Conservation (phyloP, 2,797 vertebrate genomes). For the Hafferia zeledoni region DNA sequence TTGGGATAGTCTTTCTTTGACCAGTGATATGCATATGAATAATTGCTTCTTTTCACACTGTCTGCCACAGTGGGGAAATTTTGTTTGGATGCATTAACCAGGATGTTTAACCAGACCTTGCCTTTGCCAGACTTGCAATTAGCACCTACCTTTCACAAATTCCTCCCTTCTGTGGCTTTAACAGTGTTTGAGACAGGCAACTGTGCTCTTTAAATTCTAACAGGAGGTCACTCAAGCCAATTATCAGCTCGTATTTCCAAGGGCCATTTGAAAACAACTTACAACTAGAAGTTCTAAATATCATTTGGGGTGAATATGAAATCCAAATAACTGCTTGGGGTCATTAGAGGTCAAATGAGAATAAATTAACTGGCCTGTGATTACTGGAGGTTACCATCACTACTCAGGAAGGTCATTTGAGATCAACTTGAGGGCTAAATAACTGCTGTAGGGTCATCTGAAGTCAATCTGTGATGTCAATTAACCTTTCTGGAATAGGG, state of each 20-base stretch:
- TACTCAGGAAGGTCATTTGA: not conserved
- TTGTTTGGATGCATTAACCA: not conserved
- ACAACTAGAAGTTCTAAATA: not conserved
- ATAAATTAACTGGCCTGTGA: not conserved
- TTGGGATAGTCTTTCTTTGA: not conserved
- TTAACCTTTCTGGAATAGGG: not conserved
- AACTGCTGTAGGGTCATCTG: not conserved
- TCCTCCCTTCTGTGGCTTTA: not conserved
- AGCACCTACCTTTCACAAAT: not conserved
- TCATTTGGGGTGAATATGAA: not conserved
- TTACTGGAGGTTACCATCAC: not conserved
- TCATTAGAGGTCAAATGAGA: not conserved
- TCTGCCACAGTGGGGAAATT: not conserved
- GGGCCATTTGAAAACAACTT: not conserved
- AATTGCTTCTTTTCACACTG: not conserved
- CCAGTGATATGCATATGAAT: not conserved
- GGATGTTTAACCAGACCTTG: not conserved
- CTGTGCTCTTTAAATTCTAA: not conserved
- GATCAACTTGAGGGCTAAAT: not conserved
- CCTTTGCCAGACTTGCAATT: not conserved
- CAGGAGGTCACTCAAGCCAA: not conserved
- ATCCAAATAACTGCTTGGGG: not conserved
- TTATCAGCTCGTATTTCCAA: not conserved
- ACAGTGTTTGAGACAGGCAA: not conserved
- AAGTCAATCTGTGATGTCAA: not conserved